Evolutionary conservation across 2,797 vertebrate species (phyloP), one percentile per base, ranked within the genome.

Genomic region (Anabas testudineus): DNA sequence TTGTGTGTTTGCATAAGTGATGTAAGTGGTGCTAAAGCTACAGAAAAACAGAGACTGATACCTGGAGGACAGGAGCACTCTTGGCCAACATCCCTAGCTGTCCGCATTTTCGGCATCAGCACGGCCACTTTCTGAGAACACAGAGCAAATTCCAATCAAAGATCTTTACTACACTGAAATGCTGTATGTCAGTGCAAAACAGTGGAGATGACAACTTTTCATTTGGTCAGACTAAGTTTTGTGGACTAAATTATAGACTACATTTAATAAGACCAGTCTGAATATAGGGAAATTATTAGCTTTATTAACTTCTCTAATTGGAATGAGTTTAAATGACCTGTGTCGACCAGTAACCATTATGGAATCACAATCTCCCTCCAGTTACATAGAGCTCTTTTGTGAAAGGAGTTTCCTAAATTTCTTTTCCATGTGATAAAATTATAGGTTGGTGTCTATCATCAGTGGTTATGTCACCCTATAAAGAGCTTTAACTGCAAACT

Each of bases 11-110:
- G 56, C 39, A 21, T 30, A n/a, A 32, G 26, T 22, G 42, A 28
- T 15, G 28, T 30, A 18, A 32, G 21, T 22, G 37, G 37, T 15
- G 42, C 10, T 34, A 13, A 53, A 10, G 42, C 19, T 14, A 52
- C 36, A 59, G 62, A 47, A 5, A 43, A 14, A 18, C 59, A n/a
- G 1, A 70, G 47, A 57, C 62, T 88, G 92, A 57, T 94, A 98
- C 97, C 97, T 95, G 96, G 95, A 70, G 97, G 97, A 84, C 97
- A 99, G 90, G 88, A 79, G 66, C 97, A 99, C 66, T 96, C 96
- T 0, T 90, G 90, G 0, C 90, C 93, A n/a, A 91, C 94, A 46
- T 99, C 97, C 66, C 97, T 94, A 0, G 64, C 90, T 1, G 87
- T 92, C 52, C 97, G 92, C 39, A 92, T 71, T 85, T 95, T 98